Evolutionary conservation across 2,888 invertebrate genomes (phyloP).

Genomic region (Auanema freiburgensis): DNA sequence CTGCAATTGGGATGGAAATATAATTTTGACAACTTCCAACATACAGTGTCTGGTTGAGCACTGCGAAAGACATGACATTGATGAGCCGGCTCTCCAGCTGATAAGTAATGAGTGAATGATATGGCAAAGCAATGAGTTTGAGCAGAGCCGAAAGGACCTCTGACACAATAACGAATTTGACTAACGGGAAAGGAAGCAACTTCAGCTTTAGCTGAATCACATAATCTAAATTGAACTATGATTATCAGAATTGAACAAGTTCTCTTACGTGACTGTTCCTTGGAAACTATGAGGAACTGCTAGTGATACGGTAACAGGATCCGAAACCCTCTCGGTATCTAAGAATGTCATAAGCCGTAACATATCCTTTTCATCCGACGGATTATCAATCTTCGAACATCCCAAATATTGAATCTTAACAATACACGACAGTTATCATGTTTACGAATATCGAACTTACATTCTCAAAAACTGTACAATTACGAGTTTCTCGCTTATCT

Average conservation of each 20-base stretch:
- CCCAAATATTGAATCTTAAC: conserved; percentile 55
- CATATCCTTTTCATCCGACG: conserved; percentile 56
- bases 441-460: conserved; percentile 3
- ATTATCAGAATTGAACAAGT: conserved; percentile 3
- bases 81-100: conserved; percentile 70
- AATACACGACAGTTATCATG: not conserved
- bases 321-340: conserved; percentile 75
- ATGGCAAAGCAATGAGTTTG: conserved; percentile 93
- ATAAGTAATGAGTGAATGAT: conserved; percentile 76
- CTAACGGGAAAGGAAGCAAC: conserved; percentile 79
- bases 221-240: conserved; percentile 66
- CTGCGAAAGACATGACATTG: conserved; percentile 95
- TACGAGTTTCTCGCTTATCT: conserved; percentile 3
- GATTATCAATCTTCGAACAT: conserved; percentile 56
- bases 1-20: conserved; percentile 58
- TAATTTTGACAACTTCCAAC: conserved; percentile 11
- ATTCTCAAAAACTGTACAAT: conserved; percentile 23
- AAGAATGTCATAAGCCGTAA: conserved; percentile 66
- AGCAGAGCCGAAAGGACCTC: conserved; percentile 79
- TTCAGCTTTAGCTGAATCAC: conserved; percentile 82
- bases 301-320: conserved; percentile 80
- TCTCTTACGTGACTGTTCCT: conserved; percentile 84
- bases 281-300: conserved; percentile 89
- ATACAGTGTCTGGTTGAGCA: conserved; percentile 48
- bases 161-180: conserved; percentile 78